A percentile compares a stretch with the other conserved stretches of the same genome.
Evolutionary conservation across 2,888 invertebrate species (phyloP).

Genomic region (Rhagium mordax): DNA sequence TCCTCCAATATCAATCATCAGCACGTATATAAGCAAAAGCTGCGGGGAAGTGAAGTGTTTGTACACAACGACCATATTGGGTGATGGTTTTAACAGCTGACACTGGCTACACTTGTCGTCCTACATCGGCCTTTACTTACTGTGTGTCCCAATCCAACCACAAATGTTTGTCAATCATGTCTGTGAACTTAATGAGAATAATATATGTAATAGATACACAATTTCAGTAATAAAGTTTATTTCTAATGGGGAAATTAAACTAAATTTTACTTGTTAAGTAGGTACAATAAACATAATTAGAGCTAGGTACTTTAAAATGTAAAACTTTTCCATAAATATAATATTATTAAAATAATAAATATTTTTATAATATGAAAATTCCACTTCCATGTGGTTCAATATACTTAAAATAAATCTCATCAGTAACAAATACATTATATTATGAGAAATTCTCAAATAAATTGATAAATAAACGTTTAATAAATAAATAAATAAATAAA

Average conservation of each 20-base stretch:
- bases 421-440: no score
- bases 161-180: constrained; percentile 14
- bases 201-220: not conserved
- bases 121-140: constrained; percentile 35
- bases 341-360: no score
- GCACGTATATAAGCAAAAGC: constrained; percentile 32
- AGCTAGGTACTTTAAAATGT: no score
- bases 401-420: no score
- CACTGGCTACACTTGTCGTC: constrained; percentile 21
- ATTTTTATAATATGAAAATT: no score
- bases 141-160: constrained; percentile 3
- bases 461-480: no score
- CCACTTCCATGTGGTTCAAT: no score
- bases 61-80: constrained; percentile 40
- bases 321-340: no score
- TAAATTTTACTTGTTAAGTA: not conserved
- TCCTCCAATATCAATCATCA: constrained; percentile 22
- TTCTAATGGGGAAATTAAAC: not conserved
- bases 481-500: no score
- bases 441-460: no score
- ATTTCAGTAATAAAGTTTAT: not conserved
- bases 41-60: constrained; percentile 34
- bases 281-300: no score
- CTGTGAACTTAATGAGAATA: not conserved
- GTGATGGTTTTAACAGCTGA: constrained; percentile 23